phyloP scores from a whole-genome alignment of 2,888 invertebrate genomes.

The Cosmia pyralina region DNA sequence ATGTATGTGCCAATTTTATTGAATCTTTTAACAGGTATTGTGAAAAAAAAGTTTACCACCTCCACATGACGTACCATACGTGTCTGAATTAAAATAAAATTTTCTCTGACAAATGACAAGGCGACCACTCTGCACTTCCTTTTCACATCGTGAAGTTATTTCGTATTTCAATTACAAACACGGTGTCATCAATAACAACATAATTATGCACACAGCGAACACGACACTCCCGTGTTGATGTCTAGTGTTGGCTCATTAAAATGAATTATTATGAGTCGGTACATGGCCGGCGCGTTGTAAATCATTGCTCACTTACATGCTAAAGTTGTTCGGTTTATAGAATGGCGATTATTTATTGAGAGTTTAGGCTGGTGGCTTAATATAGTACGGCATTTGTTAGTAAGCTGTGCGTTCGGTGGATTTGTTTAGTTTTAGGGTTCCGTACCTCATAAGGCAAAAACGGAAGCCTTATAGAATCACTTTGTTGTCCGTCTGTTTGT shows the following conservation, averaged over 20 bases:
- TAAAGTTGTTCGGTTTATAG: constrained; percentile 52
- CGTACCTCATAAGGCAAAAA: too few species aligned
- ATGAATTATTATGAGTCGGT: constrained; percentile 62
- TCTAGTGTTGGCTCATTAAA: constrained; percentile 64
- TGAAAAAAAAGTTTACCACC: too few species aligned
- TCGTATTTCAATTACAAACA: constrained; percentile 33
- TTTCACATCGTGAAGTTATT: constrained; percentile 2
- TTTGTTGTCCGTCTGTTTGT: too few species aligned
- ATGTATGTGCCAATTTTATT: neutral
- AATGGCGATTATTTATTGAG: constrained; percentile 21
- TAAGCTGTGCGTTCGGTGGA: neutral
- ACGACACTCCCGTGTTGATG: constrained; percentile 57
- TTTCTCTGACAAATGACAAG: too few species aligned
- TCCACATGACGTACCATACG: too few species aligned
- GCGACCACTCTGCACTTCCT: too few species aligned
- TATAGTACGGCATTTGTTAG: neutral
- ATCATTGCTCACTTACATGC: constrained; percentile 50
- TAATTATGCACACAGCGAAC: constrained; percentile 54
- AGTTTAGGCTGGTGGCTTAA: constrained; percentile 5
- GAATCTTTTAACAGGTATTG: neutral
- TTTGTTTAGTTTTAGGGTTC: neutral
- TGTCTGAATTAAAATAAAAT: too few species aligned
- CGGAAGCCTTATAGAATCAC: too few species aligned
- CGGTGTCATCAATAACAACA: constrained; percentile 51
- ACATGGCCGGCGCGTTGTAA: constrained; percentile 53